Base-by-base conservation (phyloP, 2,888 invertebrate species). In the Dastarcus helophoroides region DNA sequence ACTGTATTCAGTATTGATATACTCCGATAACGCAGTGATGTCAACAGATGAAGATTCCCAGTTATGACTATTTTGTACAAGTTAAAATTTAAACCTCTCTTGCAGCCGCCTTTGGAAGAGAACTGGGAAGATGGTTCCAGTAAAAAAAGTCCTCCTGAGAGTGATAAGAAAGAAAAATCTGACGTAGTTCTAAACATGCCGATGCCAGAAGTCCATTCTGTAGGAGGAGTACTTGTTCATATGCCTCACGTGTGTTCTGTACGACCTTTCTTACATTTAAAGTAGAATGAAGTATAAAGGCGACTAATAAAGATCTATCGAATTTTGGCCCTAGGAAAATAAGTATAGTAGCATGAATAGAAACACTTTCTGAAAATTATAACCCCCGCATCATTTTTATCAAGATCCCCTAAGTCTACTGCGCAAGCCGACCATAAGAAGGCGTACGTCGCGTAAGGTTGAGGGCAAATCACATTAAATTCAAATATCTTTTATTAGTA, bases 191-290 rank as follows among this genome's bases (percentile, higher is more conserved):
- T 72, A 50, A 71, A 65, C 48, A 70, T 72, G 68, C 74, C 73
- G 26, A 69, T 73, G 44, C 73, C 78, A 27, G 84, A 84, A 58
- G 72, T 73, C 38, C 76, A 76, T 63, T 80, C 76, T 14, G 80
- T 88, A 34, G 84, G 86, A 41, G 86, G 85, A 32, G 85, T 88
- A 40, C 71, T 90, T 51, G 88, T 85, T 44, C 85, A 88, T 58
- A 88, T 89, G 88, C 88, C 88, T 44, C 86, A 88, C 71, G 88
- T 88, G 68, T 69, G 80, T 75, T 71, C 69, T 65, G 71, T 64
- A 63, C 60, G 63, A n/a, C n/a, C n/a, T n/a, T n/a, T n/a, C n/a
- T n/a, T n/a, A n/a, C n/a, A n/a, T n/a, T n/a, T n/a, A n/a, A 53
- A n/a, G n/a, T n/a, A n/a, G 31, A 36, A 33, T 32, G 29, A 36